Evolutionary conservation across 1,140 invertebrate genomes (phyloP), one percentile per base, ranked within the genome.

Genomic region (Pectinophora gossypiella): DNA sequence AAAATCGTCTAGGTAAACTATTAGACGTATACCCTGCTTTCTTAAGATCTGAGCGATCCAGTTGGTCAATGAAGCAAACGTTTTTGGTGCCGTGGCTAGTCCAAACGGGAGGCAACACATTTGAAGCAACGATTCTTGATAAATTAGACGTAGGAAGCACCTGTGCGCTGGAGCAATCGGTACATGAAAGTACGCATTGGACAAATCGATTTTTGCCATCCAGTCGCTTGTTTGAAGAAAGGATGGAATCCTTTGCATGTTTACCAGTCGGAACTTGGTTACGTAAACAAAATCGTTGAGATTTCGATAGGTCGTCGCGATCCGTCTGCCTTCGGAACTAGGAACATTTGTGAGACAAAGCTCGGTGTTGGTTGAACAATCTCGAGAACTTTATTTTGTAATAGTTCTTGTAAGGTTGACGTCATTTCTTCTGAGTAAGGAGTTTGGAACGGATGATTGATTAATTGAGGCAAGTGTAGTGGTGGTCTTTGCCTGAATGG

Each of bases 1-100:
- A 43, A 66, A 75, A 38, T 70, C 72, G 72, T 71, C 69, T 13
- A 75, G 40, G 19, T 75, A 75, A 0, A 70, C 64, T 0, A 60
- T 53, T 16, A 22, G 50, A 23, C 64, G 19, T 1, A 69, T 49
- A 9, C 66, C 59, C 16, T 51, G 21, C 15, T 55, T 42, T 21
- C 69, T 56, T 51, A 72, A 49, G 51, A 54, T 47, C 19, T 61
- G 57, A 19, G 64, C 57, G 10, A 66, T 48, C 66, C 63, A 68
- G 44, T 68, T 68, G 27, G 56, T 57, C 27, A 68, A 9, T 1
- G 27, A 19, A 18, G 61, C 50, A 44, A 68, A 68, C 2, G 42
- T 51, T 49, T 57, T 53, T 12, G 62, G 59, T 7, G 55, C 55
- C 3, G 20, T 64, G 50, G 63, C 64, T 7, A 65, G 51, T 7